phyloP scores from a whole-genome alignment of 1,140 invertebrate genomes.

The Archivesica marissinica region DNA sequence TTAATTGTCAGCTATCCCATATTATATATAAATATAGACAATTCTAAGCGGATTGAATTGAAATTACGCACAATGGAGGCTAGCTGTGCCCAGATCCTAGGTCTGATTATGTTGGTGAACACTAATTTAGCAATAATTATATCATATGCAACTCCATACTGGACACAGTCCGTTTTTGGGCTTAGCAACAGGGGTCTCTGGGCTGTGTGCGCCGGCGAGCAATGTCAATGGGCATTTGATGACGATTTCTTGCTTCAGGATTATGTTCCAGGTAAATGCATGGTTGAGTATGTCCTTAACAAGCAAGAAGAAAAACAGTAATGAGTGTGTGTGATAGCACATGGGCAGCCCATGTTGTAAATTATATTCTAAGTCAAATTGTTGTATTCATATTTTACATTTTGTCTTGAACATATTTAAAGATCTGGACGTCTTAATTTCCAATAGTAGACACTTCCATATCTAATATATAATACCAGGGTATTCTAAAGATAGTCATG shows the following conservation, averaged over 20 bases:
- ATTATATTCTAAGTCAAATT: no score
- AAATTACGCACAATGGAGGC: constrained; percentile 56
- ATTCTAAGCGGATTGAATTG: not conserved
- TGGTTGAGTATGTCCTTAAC: no score
- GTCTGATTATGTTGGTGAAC: constrained; percentile 71
- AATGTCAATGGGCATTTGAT: constrained; percentile 72
- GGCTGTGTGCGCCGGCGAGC: constrained; percentile 63
- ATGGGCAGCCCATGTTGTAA: no score
- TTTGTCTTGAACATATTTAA: no score
- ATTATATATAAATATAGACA: not conserved
- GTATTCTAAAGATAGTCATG: no score
- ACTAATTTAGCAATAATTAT: constrained; percentile 77
- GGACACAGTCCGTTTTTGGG: not conserved
- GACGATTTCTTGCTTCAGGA: constrained; percentile 18
- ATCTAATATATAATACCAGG: no score
- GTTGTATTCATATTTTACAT: no score
- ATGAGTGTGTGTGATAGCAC: no score
- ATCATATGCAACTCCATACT: constrained; percentile 74
- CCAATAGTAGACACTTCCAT: no score
- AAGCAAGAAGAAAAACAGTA: no score
- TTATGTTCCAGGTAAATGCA: not conserved
- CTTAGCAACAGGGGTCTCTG: constrained; percentile 67
- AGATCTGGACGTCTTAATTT: no score
- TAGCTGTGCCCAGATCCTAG: constrained; percentile 71
- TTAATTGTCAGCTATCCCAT: not conserved